Base-by-base conservation (phyloP, 2,888 invertebrate species). In the Zelleria hepariella region DNA sequence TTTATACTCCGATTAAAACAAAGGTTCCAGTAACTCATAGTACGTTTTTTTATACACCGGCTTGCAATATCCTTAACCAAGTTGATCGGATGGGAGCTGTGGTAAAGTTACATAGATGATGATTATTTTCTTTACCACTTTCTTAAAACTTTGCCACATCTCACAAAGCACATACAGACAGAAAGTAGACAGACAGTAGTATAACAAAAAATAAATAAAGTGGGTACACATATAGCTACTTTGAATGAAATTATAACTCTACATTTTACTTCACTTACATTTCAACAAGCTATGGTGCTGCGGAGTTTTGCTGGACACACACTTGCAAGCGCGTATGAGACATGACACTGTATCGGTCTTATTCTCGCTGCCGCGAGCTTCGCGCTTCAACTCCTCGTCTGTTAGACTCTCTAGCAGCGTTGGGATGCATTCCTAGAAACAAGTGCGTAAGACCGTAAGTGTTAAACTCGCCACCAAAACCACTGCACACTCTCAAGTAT, bases 321-420 rank as follows among this genome's bases (percentile, higher is more conserved):
- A 95, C 85, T 98, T 97, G 67, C 97, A 93, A 48, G 96, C 94
- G 85, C 97, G 95, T 64, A 98, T 96, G 77, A 98, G 96, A 66
- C 96, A 95, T 63, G 98, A 97, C 66, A 98, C 94, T 58, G 96
- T 95, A 86, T 98, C 98, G 80, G 97, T 98, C 86, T 98, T 98
- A 64, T 96, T 96, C 83, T 98, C 98, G 74, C 94, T 95, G 18
- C 91, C 91, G 76, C 98, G 96, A 4, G 97, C 96, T 86, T 98
- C 98, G 68, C 96, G 94, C 78, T 98, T 98, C 62, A 98, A 83
- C 78, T 98, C 98, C 64, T 98, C 98, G 80, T 98, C 98, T 23
- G 97, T 96, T 73, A 98, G 90, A 82, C 95, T 95, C 77, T 98
- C 96, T 75, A 98, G 89, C 73, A 97, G 93, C 71, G 94, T 93